These are phyloP conservation scores for Strix aluco DNA, from an alignment of 2,113 vertebrate genomes.

Conservation along the genomic window DNA sequence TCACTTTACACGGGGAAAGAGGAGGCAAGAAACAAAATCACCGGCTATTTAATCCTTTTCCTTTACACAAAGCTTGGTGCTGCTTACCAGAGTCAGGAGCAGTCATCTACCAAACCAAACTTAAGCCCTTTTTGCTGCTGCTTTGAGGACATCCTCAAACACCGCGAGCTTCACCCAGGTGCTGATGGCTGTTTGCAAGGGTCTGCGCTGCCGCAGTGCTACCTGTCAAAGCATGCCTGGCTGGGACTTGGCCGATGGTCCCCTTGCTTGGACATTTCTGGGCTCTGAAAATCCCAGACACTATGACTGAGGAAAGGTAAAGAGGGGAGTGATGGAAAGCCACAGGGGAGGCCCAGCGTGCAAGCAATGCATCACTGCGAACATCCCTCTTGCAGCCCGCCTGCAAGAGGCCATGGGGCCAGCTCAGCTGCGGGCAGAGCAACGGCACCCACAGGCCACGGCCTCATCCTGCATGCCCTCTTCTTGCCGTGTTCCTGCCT, in stretches of 20 bases:
- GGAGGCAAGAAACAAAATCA: background rate
- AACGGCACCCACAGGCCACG: accelerated
- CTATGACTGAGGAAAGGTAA: background rate
- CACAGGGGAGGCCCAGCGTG: accelerated
- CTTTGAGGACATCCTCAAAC: background rate
- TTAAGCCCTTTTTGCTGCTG: background rate
- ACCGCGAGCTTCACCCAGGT: background rate
- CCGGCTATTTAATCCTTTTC: background rate
- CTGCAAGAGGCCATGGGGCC: background rate
- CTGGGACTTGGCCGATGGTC: accelerated
- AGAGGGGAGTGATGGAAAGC: background rate
- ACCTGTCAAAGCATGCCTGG: accelerated
- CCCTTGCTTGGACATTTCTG: accelerated
- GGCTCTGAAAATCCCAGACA: background rate
- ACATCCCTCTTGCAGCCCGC: background rate
- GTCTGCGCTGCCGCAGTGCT: accelerated
- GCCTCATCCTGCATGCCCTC: background rate
- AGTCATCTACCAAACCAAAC: accelerated
- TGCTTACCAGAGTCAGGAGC: background rate
- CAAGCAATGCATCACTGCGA: background rate
- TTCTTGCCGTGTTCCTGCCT: background rate
- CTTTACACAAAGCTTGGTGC: background rate
- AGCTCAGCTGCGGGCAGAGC: background rate
- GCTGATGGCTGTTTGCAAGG: accelerated
- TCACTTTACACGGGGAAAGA: accelerated